Percentiles rank a stretch among this genome's conserved stretches.
Conservation (phyloP, 92 coral and sea anemone species). For the Zoanthus sansibaricus region DNA sequence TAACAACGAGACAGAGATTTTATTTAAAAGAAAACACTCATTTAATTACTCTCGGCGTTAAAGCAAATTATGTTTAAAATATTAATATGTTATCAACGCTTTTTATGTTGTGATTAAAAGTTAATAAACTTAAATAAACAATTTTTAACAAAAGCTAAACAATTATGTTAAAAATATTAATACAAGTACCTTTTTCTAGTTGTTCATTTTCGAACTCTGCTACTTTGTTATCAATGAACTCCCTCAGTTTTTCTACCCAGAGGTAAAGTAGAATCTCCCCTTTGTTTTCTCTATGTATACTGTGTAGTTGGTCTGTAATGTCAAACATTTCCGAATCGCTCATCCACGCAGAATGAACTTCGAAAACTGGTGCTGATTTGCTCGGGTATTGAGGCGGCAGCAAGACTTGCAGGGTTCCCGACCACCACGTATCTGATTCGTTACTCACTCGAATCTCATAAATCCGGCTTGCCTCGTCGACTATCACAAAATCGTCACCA, state of each 20-base stretch:
- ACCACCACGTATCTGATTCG: slow-evolving; percentile 75
- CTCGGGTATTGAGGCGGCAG: slow-evolving; percentile 86
- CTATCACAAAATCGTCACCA: slow-evolving; percentile 83
- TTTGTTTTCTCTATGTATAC: slow-evolving; percentile 70
- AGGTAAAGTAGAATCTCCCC: slow-evolving; percentile 83
- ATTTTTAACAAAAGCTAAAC: too few relatives aligned
- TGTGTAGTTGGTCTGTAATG: slow-evolving; percentile 58
- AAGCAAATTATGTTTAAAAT: too few relatives aligned
- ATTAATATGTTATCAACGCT: too few relatives aligned
- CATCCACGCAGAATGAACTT: slow-evolving; percentile 82
- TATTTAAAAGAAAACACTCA: too few relatives aligned
- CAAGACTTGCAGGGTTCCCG: slow-evolving; percentile 75
- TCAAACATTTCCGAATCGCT: slow-evolving; percentile 72
- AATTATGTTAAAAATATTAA: too few relatives aligned
- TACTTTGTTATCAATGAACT: slow-evolving; percentile 74
- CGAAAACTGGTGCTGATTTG: slow-evolving; percentile 82
- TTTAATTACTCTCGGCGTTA: too few relatives aligned
- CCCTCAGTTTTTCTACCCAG: slow-evolving; percentile 89
- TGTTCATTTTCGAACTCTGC: slow-evolving; percentile 44
- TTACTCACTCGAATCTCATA: slow-evolving; percentile 79
- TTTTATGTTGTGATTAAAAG: too few relatives aligned
- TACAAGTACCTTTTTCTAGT: slow-evolving; percentile 35
- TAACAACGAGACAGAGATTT: too few relatives aligned
- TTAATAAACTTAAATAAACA: too few relatives aligned
- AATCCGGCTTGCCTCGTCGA: slow-evolving; percentile 76